Base-by-base conservation (phyloP, 2,797 vertebrate species). In the Nannoperca obscura region DNA sequence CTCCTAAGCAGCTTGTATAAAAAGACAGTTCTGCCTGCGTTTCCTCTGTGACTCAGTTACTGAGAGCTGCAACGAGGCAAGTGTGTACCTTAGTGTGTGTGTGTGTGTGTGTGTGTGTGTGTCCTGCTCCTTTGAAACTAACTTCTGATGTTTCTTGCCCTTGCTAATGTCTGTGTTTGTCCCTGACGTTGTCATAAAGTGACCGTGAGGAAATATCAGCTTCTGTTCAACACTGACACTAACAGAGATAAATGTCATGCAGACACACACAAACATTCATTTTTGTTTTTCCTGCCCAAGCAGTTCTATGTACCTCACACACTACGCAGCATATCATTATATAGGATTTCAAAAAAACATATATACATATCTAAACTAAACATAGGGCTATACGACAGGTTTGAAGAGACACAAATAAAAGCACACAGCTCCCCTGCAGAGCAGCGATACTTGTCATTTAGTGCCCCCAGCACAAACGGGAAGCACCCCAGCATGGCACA, bases 31-130 rank as follows among this genome's bases (percentile, higher is more conserved):
- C 57, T 82, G 80, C 70, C 75, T 86, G 66, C 54, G 57, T 82
- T 71, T 84, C 65, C 82, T 72, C 74, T 78, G 61, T 91, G 83
- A 87, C 85, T 85, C 88, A 65, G 40, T 66, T 70, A 80, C 75
- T 80, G 53, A 55, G 58, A 75, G 68, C 71, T 71, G 63, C 57
- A 64, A 42, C 22, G n/a, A 78, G 70, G 59, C 83, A 69, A 70
- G 44, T 20, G 52, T 54, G 7, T 30, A 14, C 14, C 9, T 34
- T 15, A 50, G n/a, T 34, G 27, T 44, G 40, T 64, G 55, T 74
- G 74, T 65, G 38, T 76, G 76, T 46, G 63, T 68, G 32, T 74
- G 47, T 27, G 49, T 30, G 52, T 86, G 68, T 70, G 32, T 38
- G 24, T 54, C 73, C 5, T 10, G 49, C 54, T 68, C 68, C 70